Evolutionary conservation across 2,797 vertebrate species (phyloP).

Genomic region (Ataeniobius toweri): DNA sequence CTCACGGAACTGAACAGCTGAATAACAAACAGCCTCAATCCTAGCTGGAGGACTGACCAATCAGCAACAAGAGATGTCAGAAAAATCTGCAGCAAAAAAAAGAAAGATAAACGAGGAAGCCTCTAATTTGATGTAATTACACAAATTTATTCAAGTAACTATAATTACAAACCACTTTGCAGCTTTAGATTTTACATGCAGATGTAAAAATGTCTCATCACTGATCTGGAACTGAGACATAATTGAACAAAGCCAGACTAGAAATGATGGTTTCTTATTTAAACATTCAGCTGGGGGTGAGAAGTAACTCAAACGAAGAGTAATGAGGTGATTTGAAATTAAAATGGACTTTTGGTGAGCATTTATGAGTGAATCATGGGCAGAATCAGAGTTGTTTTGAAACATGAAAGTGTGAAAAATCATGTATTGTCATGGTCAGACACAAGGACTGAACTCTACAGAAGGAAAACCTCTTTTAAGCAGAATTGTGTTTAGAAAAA

Average conservation of each 20-base stretch:
- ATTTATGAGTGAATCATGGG: background rate
- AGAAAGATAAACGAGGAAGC: background rate
- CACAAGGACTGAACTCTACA: background rate
- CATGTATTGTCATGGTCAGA: background rate
- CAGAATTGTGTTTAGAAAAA: background rate
- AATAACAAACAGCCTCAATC: constrained; percentile 26
- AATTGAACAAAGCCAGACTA: background rate
- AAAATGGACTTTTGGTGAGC: constrained; percentile 1
- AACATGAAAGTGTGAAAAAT: constrained; percentile 7
- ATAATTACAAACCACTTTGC: constrained; percentile 15
- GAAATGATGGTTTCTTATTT: constrained; percentile 2
- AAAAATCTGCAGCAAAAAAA: background rate
- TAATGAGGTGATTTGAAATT: constrained; percentile 23
- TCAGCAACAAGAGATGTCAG: constrained; percentile 11
- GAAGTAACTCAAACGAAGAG: constrained; percentile 9
- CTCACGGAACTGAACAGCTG: constrained; percentile 27
- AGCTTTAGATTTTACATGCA: constrained; percentile 7
- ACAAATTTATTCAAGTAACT: constrained; percentile 19
- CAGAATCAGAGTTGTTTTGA: constrained; percentile 16
- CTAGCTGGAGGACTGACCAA: constrained; percentile 2
- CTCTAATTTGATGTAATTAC: constrained; percentile 20
- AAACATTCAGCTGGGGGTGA: constrained; percentile 3
- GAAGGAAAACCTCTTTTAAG: background rate
- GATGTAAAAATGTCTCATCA: constrained; percentile 9
- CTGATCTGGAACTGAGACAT: constrained; percentile 7